Evolutionary conservation across 1,140 invertebrate genomes (phyloP).

Genomic region (Scylla paramamosain): DNA sequence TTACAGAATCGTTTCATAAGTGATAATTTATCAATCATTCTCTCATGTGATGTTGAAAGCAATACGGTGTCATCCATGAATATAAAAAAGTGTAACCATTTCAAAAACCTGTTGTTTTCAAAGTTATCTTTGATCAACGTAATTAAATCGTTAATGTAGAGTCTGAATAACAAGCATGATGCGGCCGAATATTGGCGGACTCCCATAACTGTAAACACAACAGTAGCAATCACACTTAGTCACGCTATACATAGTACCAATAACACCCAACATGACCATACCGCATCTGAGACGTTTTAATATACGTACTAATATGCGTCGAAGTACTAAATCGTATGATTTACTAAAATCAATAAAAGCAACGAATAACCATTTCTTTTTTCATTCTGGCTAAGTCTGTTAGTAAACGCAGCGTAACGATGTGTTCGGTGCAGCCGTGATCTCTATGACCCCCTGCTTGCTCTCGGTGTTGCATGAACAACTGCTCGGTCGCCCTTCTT

Average conservation of each 20-base stretch:
- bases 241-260: background rate
- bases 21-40: background rate
- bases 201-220: background rate
- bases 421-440: no score
- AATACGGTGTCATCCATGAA: constrained; percentile 17
- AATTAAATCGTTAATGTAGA: background rate
- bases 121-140: background rate
- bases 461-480: background rate
- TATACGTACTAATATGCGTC: no score
- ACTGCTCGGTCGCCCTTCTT: no score
- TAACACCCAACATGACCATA: background rate
- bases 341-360: background rate
- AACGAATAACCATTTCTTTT: background rate
- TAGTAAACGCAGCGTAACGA: no score
- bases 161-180: background rate
- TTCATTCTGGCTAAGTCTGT: background rate
- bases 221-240: background rate
- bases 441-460: no score
- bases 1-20: background rate
- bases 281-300: background rate
- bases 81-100: background rate
- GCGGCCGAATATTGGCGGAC: background rate
- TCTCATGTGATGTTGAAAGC: background rate
- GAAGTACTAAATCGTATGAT: background rate
- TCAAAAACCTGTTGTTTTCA: background rate